Evolutionary conservation across 2,797 vertebrate species (phyloP).

Genomic region (Artibeus jamaicensis): DNA sequence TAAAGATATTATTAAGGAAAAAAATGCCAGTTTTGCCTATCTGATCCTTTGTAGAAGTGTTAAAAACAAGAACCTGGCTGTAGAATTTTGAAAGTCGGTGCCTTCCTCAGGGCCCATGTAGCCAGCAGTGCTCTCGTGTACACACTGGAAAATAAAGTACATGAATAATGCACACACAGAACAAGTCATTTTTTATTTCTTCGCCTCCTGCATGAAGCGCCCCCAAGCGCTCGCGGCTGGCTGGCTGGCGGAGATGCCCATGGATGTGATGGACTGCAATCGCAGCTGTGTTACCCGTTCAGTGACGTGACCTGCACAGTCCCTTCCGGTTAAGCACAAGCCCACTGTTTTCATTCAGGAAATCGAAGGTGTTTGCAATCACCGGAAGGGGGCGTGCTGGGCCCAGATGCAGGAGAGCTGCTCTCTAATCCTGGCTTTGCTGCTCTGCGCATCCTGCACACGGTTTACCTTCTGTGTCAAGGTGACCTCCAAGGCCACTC

Average conservation of each 20-base stretch:
- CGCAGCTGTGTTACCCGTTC: background rate
- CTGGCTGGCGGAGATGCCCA: background rate
- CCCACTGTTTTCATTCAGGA: background rate
- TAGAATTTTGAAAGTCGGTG: background rate
- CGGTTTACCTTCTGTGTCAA: background rate
- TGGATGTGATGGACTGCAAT: conserved; percentile 21
- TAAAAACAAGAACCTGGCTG: background rate
- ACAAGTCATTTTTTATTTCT: background rate
- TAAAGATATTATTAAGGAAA: background rate
- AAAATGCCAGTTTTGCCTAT: background rate
- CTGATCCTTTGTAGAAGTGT: background rate
- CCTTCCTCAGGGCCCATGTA: background rate
- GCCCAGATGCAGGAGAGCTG: background rate
- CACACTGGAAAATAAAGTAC: background rate
- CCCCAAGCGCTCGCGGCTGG: background rate
- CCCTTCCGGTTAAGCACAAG: background rate
- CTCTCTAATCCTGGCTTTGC: background rate
- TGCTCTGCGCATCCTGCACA: accelerated
- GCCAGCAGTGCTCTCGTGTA: background rate
- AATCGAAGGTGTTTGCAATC: background rate
- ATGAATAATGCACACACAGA: background rate
- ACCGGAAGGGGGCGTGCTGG: accelerated
- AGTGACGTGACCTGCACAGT: background rate
- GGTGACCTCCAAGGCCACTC: background rate
- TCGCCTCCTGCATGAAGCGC: accelerated